Conservation (phyloP, 1,140 invertebrate genomes). For the Episyrphus balteatus region DNA sequence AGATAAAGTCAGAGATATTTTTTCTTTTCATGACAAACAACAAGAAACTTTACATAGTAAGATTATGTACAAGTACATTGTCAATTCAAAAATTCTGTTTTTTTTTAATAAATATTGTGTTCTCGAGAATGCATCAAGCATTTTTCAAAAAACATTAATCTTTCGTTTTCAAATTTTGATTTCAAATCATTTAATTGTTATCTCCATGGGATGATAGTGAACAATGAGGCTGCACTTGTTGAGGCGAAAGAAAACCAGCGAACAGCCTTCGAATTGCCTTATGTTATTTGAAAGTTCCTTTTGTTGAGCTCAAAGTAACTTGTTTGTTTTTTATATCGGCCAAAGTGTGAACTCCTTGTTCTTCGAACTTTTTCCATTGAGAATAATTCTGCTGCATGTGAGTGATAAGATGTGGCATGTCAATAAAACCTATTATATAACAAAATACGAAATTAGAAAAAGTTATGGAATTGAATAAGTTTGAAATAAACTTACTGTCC, state of each 20-base stretch:
- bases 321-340: constrained; percentile 48
- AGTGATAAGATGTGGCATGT: constrained; percentile 78
- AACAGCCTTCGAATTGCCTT: constrained; percentile 33
- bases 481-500: constrained; percentile 60
- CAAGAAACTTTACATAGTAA: too few species aligned
- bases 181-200: constrained; percentile 20
- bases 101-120: too few species aligned
- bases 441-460: too few species aligned
- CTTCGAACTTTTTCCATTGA: constrained; percentile 78
- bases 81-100: too few species aligned
- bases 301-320: constrained; percentile 22
- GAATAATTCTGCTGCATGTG: constrained; percentile 78
- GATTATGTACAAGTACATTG: too few species aligned
- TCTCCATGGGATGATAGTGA: constrained; percentile 32
- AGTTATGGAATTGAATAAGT: constrained; percentile 8
- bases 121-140: neutral
- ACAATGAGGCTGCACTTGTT: constrained; percentile 27
- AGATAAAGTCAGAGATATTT: too few species aligned
- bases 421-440: constrained; percentile 76
- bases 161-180: too few species aligned
- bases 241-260: constrained; percentile 30
- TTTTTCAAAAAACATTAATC: neutral
- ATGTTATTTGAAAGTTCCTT: constrained; percentile 32
- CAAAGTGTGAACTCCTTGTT: constrained; percentile 57
- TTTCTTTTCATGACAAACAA: too few species aligned